Evolutionary conservation across 2,113 vertebrate genomes (phyloP), one percentile per base, ranked within the genome.

Genomic region (Lophius piscatorius): DNA sequence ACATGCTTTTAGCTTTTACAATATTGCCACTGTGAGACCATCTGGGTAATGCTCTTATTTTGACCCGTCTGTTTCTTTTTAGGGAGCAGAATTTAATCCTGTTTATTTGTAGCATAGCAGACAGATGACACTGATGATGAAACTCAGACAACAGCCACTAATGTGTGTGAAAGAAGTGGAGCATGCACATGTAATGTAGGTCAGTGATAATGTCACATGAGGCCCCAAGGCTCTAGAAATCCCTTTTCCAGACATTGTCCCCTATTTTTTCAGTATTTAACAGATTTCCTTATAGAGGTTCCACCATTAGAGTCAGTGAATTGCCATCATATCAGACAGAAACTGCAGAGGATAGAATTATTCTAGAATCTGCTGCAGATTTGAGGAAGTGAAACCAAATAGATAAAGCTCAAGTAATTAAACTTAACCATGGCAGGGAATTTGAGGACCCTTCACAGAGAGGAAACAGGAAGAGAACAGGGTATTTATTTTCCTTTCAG

Each of bases 21-120:
- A 13, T 35, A 4, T 21, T 34, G 51, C 49, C 31, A 22, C 51
- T 26, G 34, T 55, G 38, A 55, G 45, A 55, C 70, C 76, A 82
- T 83, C 70, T 83, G 81, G 67, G 63, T 79, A 76, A 82, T 59
- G 55, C 70, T 68, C 63, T 85, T 70, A 79, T 68, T 71, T n/a
- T 61, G 49, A 16, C 55, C 74, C 59, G 60, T 85, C 72, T 83
- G 80, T 54, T 71, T 20, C 10, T 26, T 49, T 74, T 47, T 51
- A 54, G 46, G 21, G 41, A 40, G 26, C 47, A 58, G 20, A 49
- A 31, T 47, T 18, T 71, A 82, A 83, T 86, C 80, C 70, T 52
- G 48, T 75, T 81, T 81, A 65, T 81, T 79, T 52, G 69, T 18
- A 44, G 33, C 62, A 63, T 42, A 18, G 31, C 13, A 17, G 16